Percentiles rank a stretch among this genome's conserved stretches.
phyloP scores from a whole-genome alignment of 2,888 invertebrate genomes.

The Cosmia trapezina region DNA sequence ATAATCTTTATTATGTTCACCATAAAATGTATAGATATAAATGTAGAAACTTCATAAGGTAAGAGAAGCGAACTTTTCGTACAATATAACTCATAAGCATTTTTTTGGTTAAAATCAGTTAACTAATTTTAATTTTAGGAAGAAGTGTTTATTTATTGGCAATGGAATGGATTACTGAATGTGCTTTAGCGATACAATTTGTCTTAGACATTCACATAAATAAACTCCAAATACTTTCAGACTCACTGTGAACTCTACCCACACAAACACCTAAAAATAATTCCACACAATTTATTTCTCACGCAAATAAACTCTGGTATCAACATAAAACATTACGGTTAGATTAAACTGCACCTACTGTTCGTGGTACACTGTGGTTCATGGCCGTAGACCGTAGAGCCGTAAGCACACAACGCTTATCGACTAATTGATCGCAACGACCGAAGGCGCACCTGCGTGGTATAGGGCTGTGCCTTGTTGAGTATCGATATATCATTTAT shows the following conservation, averaged over 20 bases:
- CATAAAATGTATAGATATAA: no score
- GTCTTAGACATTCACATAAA: neutral
- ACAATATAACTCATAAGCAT: no score
- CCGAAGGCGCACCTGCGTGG: constrained; percentile 72
- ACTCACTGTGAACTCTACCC: neutral
- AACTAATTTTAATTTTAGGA: no score
- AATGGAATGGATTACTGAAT: neutral
- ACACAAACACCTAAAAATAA: constrained; percentile 18
- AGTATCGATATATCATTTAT: constrained; percentile 19
- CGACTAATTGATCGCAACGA: constrained; percentile 82
- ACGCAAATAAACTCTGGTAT: constrained; percentile 46
- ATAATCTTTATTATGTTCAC: no score
- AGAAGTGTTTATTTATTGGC: no score
- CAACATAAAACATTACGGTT: constrained; percentile 46
- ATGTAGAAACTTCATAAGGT: no score
- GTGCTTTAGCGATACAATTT: neutral
- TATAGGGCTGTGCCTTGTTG: constrained; percentile 53
- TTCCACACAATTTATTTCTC: constrained; percentile 28
- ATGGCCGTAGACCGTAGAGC: constrained; percentile 54
- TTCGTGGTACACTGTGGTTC: constrained; percentile 45
- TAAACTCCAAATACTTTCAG: constrained; percentile 14
- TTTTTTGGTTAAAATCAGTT: no score
- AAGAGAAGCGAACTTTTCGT: no score
- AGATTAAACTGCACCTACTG: constrained; percentile 44
- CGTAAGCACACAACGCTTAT: constrained; percentile 73